Conservation (phyloP, 2,888 invertebrate species). For the Saturnia pavonia region DNA sequence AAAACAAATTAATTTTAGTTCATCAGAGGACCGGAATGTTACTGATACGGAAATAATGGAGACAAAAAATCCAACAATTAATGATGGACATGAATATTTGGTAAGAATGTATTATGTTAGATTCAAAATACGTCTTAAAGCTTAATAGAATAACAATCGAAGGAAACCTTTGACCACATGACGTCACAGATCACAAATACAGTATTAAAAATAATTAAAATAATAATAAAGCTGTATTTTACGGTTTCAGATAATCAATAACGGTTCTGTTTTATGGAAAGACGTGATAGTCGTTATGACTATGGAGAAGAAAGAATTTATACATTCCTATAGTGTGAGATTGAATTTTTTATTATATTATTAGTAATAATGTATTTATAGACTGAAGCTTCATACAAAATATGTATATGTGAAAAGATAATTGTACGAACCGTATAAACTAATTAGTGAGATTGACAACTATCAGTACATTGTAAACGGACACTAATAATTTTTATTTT, state of each 20-base stretch:
- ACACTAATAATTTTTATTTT: too few relatives aligned
- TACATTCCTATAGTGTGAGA: slow-evolving; percentile 41
- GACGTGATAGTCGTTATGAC: slow-evolving; percentile 35
- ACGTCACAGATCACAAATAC: not conserved
- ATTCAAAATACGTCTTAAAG: not conserved
- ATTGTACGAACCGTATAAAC: too few relatives aligned
- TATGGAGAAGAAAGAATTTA: slow-evolving; percentile 36
- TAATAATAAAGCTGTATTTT: not conserved
- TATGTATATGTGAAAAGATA: too few relatives aligned
- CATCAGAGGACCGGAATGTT: slow-evolving; percentile 31
- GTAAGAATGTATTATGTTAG: slow-evolving; percentile 30
- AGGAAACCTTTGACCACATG: not conserved
- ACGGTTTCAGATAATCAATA: slow-evolving; percentile 51
- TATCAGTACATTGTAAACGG: too few relatives aligned
- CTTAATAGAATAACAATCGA: not conserved
- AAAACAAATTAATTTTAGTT: slow-evolving; percentile 33
- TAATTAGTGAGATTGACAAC: too few relatives aligned
- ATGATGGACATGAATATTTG: slow-evolving; percentile 39
- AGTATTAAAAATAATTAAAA: not conserved
- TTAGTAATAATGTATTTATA: not conserved
- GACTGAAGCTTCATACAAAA: too few relatives aligned
- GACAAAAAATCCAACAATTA: slow-evolving; percentile 23
- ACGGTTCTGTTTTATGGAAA: slow-evolving; percentile 47
- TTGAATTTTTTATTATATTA: not conserved
- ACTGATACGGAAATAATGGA: slow-evolving; percentile 41